Evolutionary conservation across 2,888 invertebrate species (phyloP), one percentile per base, ranked within the genome.

Genomic region (Diarsia rubi): DNA sequence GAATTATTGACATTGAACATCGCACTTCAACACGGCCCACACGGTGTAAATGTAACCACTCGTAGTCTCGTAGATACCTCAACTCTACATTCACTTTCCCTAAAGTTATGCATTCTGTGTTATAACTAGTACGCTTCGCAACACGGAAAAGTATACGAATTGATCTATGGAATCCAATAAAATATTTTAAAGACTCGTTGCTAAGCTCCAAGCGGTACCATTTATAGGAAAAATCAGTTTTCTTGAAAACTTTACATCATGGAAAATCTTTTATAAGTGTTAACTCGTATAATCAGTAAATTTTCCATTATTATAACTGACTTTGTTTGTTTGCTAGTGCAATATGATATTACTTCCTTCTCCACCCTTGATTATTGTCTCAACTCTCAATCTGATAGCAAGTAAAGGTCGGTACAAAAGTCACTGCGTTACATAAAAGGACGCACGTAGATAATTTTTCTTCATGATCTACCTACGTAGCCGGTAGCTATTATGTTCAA

Each of bases 31-130:
- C 69, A 75, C 67, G 24, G 66, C 54, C 47, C 27, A 69, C 27
- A 69, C 63, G 12, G 47, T 73, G 64, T 44, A 31, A 2, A 59
- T 21, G 37, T 60, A 68, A 66, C 66, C 49, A 42, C 59, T 78
- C 27, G 54, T 59, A 63, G 31, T 31, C 63, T 76, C 24, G 67
- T 63, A 66, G 21, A 52, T 59, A 78, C 68, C 44, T 67, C 47
- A 64, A 65, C 59, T 78, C 24, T 69, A 75, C 78, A 66, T 77
- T 84, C 78, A 86, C 85, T 86, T 86, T 85, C 82, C 76, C 80
- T 78, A 52, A 79, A 70, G 62, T 77, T 67, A 82, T 71, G 79
- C 81, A 79, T 82, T 77, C 54, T 78, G 57, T 77, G 65, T 62
- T 77, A 62, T 57, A 77, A 69, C 69, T 82, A 82, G 42, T 76